phyloP scores from a whole-genome alignment of 2,888 invertebrate species.

The Parasteatoda lunata region DNA sequence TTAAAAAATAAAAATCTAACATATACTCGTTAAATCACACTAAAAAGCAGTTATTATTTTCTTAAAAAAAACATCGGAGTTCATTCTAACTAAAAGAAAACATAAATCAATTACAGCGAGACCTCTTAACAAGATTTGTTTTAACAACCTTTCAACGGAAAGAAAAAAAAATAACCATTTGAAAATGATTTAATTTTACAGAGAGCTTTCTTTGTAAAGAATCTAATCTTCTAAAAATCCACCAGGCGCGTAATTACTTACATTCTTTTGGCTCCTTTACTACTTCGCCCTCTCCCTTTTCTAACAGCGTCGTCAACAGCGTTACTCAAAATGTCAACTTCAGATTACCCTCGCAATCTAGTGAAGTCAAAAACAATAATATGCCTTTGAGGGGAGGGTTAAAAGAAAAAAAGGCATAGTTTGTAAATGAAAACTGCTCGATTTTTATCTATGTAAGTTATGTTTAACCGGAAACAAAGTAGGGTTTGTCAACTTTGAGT shows the following conservation, averaged over 20 bases:
- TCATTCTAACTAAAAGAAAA: too few relatives aligned
- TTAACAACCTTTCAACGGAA: neutral
- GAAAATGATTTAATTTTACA: neutral
- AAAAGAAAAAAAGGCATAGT: neutral
- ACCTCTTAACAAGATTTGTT: too few relatives aligned
- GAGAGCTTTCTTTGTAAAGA: neutral
- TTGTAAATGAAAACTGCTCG: neutral
- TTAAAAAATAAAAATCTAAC: too few relatives aligned
- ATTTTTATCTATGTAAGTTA: neutral
- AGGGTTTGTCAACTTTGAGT: neutral
- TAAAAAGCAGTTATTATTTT: too few relatives aligned
- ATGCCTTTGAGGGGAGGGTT: too few relatives aligned
- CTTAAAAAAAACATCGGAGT: too few relatives aligned
- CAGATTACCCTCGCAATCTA: neutral
- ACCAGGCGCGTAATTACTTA: slow-evolving; percentile 1
- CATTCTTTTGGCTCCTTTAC: too few relatives aligned
- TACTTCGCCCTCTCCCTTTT: too few relatives aligned
- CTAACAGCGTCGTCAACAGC: neutral
- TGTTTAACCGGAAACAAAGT: neutral
- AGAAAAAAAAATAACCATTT: neutral
- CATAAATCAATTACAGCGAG: too few relatives aligned
- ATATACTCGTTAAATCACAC: too few relatives aligned
- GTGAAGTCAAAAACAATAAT: too few relatives aligned
- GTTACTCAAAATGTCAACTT: slow-evolving; percentile 1
- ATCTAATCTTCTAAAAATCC: neutral